Percentiles rank a stretch among this genome's conserved stretches.
phyloP scores from a whole-genome alignment of 2,113 vertebrate species.

The Trinectes maculatus region DNA sequence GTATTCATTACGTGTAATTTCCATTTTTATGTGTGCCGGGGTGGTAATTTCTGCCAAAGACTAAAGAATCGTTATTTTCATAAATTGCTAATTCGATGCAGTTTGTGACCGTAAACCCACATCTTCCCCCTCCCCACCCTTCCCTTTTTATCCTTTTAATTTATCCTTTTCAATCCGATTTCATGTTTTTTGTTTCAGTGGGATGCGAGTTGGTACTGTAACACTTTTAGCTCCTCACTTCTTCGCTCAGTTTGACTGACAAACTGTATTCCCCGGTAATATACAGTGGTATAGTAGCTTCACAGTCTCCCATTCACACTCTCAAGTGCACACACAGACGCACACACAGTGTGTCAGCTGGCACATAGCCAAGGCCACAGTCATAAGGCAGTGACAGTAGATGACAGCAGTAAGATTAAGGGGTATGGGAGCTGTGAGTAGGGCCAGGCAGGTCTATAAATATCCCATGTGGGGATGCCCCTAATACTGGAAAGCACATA shows the following conservation, averaged over 20 bases:
- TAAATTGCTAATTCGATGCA: constrained; percentile 37
- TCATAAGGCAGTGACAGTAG: constrained; percentile 67
- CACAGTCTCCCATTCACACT: constrained; percentile 17
- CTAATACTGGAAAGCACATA: constrained; percentile 51
- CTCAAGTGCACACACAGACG: constrained; percentile 17
- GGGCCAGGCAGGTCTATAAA: constrained; percentile 70
- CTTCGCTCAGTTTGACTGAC: constrained; percentile 41
- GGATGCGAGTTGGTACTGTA: not conserved
- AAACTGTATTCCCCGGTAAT: constrained; percentile 22
- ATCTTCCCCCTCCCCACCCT: constrained; percentile 7
- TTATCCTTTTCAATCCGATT: constrained; percentile 8
- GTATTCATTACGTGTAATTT: constrained; percentile 55
- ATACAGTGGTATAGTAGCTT: constrained; percentile 25
- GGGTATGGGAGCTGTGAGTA: constrained; percentile 62
- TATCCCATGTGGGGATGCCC: constrained; percentile 65
- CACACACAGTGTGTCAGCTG: constrained; percentile 39
- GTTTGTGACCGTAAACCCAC: constrained; percentile 39
- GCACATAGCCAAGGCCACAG: constrained; percentile 66
- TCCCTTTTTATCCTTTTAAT: not conserved
- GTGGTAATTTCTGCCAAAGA: constrained; percentile 23
- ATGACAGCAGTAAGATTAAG: constrained; percentile 72
- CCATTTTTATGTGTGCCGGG: constrained; percentile 28
- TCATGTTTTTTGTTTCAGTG: not conserved
- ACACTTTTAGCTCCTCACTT: constrained; percentile 8
- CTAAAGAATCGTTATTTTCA: constrained; percentile 37